phyloP scores from a whole-genome alignment of 92 coral and sea anemone genomes.

The Ricordea florida region DNA sequence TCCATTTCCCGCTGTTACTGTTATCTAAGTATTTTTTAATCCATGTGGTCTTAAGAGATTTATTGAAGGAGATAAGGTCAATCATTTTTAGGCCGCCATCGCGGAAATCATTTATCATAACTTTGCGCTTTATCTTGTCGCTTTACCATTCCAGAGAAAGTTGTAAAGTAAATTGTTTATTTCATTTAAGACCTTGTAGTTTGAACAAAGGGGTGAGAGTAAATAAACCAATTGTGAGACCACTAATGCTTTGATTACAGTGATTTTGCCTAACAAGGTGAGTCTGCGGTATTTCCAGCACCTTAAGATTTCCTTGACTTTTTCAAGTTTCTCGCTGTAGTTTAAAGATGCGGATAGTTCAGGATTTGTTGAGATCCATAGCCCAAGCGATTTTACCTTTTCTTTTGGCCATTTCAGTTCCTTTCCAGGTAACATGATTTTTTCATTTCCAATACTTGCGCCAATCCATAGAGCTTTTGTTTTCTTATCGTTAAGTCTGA shows the following conservation, averaged over 20 bases:
- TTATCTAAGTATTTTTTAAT: too few relatives aligned
- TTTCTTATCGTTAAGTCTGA: slow-evolving; percentile 23
- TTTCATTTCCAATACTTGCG: not conserved
- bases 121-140: slow-evolving; percentile 33
- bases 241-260: slow-evolving; percentile 23
- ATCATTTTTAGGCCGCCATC: slow-evolving; percentile 13
- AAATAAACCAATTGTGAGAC: slow-evolving; percentile 34
- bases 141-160: slow-evolving; percentile 28
- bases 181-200: slow-evolving; percentile 1
- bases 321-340: slow-evolving; percentile 20
- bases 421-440: slow-evolving; percentile 25
- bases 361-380: slow-evolving; percentile 36
- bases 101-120: slow-evolving; percentile 4
- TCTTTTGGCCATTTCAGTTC: slow-evolving; percentile 10
- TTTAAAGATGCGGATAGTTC: not conserved
- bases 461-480: slow-evolving; percentile 41
- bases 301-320: slow-evolving; percentile 3
- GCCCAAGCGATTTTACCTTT: slow-evolving; percentile 27
- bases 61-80: too few relatives aligned
- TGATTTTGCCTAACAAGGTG: slow-evolving; percentile 35
- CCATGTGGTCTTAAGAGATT: too few relatives aligned
- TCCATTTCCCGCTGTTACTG: too few relatives aligned
- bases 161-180: slow-evolving; percentile 6
- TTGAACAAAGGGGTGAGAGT: slow-evolving; percentile 15
- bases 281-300: slow-evolving; percentile 24